A percentile compares a stretch with the other conserved stretches of the same genome.
Evolutionary conservation across 2,113 vertebrate genomes (phyloP).

Genomic region (Nycticebus coucang): DNA sequence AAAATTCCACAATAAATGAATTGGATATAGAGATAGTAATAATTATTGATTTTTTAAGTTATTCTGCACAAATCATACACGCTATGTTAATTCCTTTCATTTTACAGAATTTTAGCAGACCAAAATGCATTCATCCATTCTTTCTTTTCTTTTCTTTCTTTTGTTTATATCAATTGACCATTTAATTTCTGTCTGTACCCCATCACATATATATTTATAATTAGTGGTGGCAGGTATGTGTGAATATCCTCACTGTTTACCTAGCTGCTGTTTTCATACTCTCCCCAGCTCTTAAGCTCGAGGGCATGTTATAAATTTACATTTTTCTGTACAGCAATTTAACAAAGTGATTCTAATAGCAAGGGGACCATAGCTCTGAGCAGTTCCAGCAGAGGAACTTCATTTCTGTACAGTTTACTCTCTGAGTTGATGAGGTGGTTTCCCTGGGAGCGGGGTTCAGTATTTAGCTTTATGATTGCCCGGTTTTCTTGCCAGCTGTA

Average conservation of each 20-base stretch:
- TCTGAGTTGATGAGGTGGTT: conserved; percentile 37
- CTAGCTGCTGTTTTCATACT: not conserved
- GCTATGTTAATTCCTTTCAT: not conserved
- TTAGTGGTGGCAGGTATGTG: not conserved
- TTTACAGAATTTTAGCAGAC: not conserved
- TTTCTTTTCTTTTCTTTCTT: not conserved
- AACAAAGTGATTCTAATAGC: conserved; percentile 46
- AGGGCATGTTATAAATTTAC: conserved; percentile 52
- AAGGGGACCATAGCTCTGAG: conserved; percentile 49
- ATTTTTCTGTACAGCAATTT: conserved; percentile 48
- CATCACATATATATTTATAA: not conserved
- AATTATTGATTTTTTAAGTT: not conserved
- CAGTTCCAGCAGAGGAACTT: conserved; percentile 49
- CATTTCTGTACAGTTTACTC: conserved; percentile 59
- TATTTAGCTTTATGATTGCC: conserved; percentile 38
- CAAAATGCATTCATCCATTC: not conserved
- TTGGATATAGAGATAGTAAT: not conserved
- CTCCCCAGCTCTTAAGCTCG: not conserved
- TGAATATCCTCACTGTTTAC: conserved; percentile 30
- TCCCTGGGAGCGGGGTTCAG: conserved; percentile 25
- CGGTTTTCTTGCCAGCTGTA: not conserved
- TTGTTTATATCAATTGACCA: not conserved
- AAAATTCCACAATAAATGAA: not conserved
- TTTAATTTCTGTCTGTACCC: not conserved
- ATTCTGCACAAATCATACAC: not conserved